Conservation (phyloP, 1,140 invertebrate species). For the Lerema accius region DNA sequence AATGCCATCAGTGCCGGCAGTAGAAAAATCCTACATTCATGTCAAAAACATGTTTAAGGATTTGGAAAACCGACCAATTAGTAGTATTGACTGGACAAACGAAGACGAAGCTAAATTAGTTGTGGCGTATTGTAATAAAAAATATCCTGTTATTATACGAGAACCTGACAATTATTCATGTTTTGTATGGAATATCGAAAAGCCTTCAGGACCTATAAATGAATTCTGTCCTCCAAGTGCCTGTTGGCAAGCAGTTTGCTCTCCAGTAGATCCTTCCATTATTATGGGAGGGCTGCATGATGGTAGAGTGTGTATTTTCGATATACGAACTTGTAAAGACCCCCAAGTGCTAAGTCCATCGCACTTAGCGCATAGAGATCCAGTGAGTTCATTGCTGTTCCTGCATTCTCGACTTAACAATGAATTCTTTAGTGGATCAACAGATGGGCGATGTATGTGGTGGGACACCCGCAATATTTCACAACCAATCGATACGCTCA, state of each 20-base stretch:
- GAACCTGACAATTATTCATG: slow-evolving; percentile 83
- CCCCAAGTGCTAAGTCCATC: slow-evolving; percentile 78
- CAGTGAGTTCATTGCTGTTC: slow-evolving; percentile 87
- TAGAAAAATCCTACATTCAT: slow-evolving; percentile 86
- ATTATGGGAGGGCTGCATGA: slow-evolving; percentile 91
- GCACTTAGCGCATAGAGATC: slow-evolving; percentile 88
- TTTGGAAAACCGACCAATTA: slow-evolving; percentile 84
- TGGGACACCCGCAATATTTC: slow-evolving; percentile 93
- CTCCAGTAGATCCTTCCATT: slow-evolving; percentile 90
- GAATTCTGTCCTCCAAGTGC: slow-evolving; percentile 86
- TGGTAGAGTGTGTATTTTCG: slow-evolving; percentile 92
- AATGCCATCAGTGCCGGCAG: slow-evolving; percentile 82
- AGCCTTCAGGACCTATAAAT: slow-evolving; percentile 89
- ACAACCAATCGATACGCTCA: slow-evolving; percentile 87
- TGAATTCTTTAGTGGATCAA: slow-evolving; percentile 93
- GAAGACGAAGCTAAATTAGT: slow-evolving; percentile 89
- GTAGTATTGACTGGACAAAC: slow-evolving; percentile 91
- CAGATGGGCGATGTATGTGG: slow-evolving; percentile 91
- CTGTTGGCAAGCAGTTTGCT: slow-evolving; percentile 90
- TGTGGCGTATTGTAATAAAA: slow-evolving; percentile 88
- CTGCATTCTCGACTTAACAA: slow-evolving; percentile 89
- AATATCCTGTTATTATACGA: slow-evolving; percentile 84
- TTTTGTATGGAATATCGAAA: slow-evolving; percentile 91
- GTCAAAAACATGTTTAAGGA: slow-evolving; percentile 90
- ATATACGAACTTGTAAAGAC: slow-evolving; percentile 85